phyloP scores from a whole-genome alignment of 2,113 vertebrate species.

The Rynchops niger region DNA sequence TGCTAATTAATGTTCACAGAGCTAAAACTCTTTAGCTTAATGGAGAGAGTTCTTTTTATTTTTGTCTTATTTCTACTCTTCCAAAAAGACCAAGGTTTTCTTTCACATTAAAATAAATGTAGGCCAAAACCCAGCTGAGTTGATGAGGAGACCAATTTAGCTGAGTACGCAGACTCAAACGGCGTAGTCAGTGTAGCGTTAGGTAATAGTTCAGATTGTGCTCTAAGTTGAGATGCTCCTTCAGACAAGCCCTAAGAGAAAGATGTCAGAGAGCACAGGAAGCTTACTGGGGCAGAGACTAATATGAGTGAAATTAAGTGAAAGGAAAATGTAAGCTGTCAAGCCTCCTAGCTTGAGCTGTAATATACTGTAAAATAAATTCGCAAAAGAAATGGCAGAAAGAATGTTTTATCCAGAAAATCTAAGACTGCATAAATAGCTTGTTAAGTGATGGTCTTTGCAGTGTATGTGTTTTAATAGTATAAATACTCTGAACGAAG shows the following conservation, averaged over 20 bases:
- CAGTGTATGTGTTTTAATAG: neutral
- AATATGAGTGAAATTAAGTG: slow-evolving; percentile 27
- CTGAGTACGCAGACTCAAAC: neutral
- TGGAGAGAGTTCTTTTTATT: neutral
- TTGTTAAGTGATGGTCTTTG: neutral
- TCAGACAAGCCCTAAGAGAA: slow-evolving; percentile 28
- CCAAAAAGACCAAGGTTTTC: neutral
- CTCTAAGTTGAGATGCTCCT: neutral
- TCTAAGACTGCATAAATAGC: neutral
- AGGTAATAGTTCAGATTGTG: neutral
- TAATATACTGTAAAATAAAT: neutral
- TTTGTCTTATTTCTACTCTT: neutral
- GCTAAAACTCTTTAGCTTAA: neutral
- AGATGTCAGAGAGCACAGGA: neutral
- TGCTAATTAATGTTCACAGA: slow-evolving; percentile 17
- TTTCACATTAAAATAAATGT: neutral
- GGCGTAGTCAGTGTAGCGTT: neutral
- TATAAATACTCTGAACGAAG: neutral
- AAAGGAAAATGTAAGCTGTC: slow-evolving; percentile 32
- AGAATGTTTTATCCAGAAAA: neutral
- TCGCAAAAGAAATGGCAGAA: neutral
- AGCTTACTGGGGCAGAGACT: neutral
- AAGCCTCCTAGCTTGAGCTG: neutral
- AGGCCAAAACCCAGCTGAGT: neutral
- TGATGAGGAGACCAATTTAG: neutral